phyloP scores from a whole-genome alignment of 2,888 invertebrate species.

The Drosophila percnosoma region DNA sequence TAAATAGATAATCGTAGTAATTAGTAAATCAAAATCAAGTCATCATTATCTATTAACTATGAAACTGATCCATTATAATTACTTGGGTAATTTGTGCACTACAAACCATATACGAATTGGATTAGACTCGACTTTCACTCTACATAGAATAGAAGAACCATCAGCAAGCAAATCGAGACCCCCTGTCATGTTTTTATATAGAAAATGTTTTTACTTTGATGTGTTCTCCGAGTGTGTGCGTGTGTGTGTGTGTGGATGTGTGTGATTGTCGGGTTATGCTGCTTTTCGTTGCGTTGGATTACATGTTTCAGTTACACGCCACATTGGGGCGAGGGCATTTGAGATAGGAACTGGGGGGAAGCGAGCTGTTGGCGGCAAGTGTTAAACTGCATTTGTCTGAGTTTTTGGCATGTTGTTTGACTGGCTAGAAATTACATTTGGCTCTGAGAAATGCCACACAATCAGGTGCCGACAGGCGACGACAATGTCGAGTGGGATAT shows the following conservation, averaged over 20 bases:
- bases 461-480: conserved; percentile 73
- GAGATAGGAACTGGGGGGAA: not conserved
- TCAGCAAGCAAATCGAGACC: conserved; percentile 58
- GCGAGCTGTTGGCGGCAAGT: conserved; percentile 49
- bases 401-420: conserved; percentile 51
- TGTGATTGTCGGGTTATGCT: conserved; percentile 49
- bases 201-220: conserved; percentile 77
- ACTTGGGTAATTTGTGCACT: not conserved
- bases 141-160: conserved; percentile 30
- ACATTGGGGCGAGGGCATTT: conserved; percentile 42
- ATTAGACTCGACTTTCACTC: conserved; percentile 26
- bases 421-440: conserved; percentile 67
- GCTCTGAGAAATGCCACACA: conserved; percentile 61
- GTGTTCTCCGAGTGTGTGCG: conserved; percentile 33
- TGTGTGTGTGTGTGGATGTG: conserved; percentile 10
- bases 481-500: conserved; percentile 44
- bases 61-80: conserved; percentile 6
- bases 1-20: not conserved
- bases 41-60: conserved; percentile 22
- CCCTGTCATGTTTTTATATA: conserved; percentile 76
- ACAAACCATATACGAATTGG: conserved; percentile 14
- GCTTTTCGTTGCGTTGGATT: conserved; percentile 63
- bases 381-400: conserved; percentile 77
- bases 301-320: conserved; percentile 76
- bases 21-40: not conserved